Evolutionary conservation across 1,140 invertebrate species (phyloP), one percentile per base, ranked within the genome.

Genomic region (Eubasilissa regina): DNA sequence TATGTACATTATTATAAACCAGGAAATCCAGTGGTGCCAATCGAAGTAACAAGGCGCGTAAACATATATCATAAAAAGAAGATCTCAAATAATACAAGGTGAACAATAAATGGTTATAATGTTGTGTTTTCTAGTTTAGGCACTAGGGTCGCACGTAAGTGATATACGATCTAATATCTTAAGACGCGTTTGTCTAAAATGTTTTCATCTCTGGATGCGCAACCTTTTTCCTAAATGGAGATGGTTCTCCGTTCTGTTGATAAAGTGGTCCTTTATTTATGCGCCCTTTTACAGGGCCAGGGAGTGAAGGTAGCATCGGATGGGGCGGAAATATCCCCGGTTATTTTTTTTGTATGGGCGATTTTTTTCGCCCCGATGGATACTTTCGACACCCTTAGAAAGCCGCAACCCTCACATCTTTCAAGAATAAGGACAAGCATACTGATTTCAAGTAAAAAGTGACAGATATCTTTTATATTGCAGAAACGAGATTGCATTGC

Each of bases 261-360:
- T 58, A 73, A 73, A 73, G 70, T 44, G 70, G 45, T 13, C 47
- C 70, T 15, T 53, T 73, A 73, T 73, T 73, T 73, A 73, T 55
- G 70, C 21, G 45, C n/a, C 70, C 70, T n/a, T 72, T 73, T 25
- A 53, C 21, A 73, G 51, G 70, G 12, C 60, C 60, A 19, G 51
- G 21, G 70, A 53, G 70, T 51, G 51, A 73, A 73, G 47, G 35
- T 35, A 64, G 47, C 70, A 25, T 55, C 70, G 43, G 70, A 73
- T 55, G 51, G 70, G 35, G n/a, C 70, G 47, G 47, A 73, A 73
- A 55, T 53, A 48, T 73, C 70, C 70, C 47, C 47, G 47, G 70
- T 73, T 73, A 73, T 73, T 47, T 73, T 73, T 35, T 73, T 73
- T 73, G 53, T 73, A 73, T 51, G 45, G 66, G 15, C 66, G 66